These are phyloP conservation scores for Enteromius afrohamiltoni DNA, from an alignment of 2,797 vertebrate species.

Conservation along the genomic window DNA sequence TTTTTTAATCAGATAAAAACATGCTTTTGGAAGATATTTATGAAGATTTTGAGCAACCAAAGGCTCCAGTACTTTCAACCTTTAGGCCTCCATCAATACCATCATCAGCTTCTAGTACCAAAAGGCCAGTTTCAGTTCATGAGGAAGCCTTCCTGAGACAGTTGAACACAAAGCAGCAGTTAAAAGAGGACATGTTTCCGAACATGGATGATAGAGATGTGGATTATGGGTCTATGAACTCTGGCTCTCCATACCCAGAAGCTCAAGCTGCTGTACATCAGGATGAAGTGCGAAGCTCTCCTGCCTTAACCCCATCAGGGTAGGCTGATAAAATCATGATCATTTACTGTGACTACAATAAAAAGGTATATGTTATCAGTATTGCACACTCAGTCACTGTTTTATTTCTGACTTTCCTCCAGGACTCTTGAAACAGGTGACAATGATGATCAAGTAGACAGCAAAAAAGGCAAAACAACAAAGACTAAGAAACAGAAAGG, in stretches of 20 bases:
- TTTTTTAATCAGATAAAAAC: conserved; percentile 43
- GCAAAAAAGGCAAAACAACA: conserved; percentile 68
- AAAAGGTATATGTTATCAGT: neutral
- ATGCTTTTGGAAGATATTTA: neutral
- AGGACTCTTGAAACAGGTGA: conserved; percentile 55
- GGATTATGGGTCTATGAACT: conserved; percentile 21
- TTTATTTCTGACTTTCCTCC: conserved; percentile 4
- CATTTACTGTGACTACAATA: neutral
- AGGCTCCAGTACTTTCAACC: conserved; percentile 5
- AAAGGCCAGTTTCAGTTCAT: conserved; percentile 17
- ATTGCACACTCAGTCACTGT: neutral
- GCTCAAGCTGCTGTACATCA: conserved; percentile 2
- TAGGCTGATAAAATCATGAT: conserved; percentile 56
- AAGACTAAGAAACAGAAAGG: conserved; percentile 69
- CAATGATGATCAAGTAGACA: conserved; percentile 59
- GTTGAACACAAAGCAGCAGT: neutral
- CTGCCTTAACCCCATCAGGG: conserved; percentile 55
- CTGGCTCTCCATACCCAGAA: conserved; percentile 31
- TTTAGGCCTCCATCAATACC: conserved; percentile 12
- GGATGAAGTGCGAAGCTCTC: conserved; percentile 12
- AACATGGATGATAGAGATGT: conserved; percentile 16
- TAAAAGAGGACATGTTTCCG: neutral
- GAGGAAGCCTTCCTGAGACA: conserved; percentile 35
- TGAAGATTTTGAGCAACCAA: conserved; percentile 42
- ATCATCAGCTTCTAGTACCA: conserved; percentile 7